A percentile compares a stretch with the other conserved stretches of the same genome.
phyloP scores from a whole-genome alignment of 2,797 vertebrate species.

The Ispidina lecontei region DNA sequence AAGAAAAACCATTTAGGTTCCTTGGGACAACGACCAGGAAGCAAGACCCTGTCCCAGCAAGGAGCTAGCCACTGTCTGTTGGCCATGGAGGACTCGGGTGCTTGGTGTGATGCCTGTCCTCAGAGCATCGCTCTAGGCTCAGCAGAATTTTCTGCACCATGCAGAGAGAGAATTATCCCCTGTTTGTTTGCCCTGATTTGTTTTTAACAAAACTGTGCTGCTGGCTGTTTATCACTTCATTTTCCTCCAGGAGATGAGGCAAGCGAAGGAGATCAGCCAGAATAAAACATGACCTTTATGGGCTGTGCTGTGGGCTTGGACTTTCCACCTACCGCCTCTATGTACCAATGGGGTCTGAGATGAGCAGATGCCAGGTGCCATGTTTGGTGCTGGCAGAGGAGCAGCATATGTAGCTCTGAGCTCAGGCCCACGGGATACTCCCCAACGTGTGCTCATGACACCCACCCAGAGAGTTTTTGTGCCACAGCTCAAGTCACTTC shows the following conservation, averaged over 20 bases:
- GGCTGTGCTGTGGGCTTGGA: conserved; percentile 68
- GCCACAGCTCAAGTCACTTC: conserved; percentile 56
- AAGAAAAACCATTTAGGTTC: not conserved
- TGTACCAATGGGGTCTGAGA: conserved; percentile 64
- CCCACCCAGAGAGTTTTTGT: conserved; percentile 61
- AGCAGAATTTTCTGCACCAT: not conserved
- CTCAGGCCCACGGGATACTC: conserved; percentile 67
- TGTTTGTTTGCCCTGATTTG: conserved; percentile 58
- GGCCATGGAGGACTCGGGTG: not conserved
- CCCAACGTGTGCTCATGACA: conserved; percentile 58
- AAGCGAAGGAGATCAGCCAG: conserved; percentile 64
- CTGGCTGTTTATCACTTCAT: conserved; percentile 67
- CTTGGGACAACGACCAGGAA: not conserved
- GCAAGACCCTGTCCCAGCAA: not conserved
- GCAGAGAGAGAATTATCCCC: not conserved
- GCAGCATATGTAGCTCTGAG: conserved; percentile 63
- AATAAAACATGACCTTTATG: conserved; percentile 70
- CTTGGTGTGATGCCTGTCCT: not conserved
- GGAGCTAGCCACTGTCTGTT: not conserved
- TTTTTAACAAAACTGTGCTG: conserved; percentile 63
- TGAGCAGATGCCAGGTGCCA: conserved; percentile 67
- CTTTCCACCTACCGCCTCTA: conserved; percentile 55
- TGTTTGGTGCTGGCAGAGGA: conserved; percentile 65
- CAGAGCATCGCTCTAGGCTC: rapidly evolving
- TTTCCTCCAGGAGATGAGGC: conserved; percentile 69